phyloP scores from a whole-genome alignment of 2,113 vertebrate species.

The Fulmarus glacialis region DNA sequence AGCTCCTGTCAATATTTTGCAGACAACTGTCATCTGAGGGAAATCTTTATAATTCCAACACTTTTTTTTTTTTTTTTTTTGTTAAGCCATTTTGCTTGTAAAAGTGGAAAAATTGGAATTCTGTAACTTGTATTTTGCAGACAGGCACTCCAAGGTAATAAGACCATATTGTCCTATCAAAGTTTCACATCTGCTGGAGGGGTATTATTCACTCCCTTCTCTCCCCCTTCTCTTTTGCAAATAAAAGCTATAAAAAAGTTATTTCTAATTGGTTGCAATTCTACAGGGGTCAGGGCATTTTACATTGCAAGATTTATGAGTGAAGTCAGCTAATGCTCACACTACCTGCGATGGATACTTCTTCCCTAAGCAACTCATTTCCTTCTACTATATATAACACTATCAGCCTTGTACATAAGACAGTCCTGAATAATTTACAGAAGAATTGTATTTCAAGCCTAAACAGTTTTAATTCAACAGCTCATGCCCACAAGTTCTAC shows the following conservation, averaged over 20 bases:
- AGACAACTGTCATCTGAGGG: background rate
- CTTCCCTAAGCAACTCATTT: background rate
- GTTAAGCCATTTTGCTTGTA: background rate
- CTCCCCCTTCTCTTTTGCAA: background rate
- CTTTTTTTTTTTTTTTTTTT: background rate
- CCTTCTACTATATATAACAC: background rate
- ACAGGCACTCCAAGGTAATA: background rate
- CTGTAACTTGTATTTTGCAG: background rate
- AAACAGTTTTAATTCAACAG: background rate
- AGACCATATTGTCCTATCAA: background rate
- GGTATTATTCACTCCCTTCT: background rate
- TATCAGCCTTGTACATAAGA: background rate
- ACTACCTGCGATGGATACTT: background rate
- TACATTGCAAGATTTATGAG: background rate
- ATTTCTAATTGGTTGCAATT: background rate
- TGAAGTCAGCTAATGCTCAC: background rate
- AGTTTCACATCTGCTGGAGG: background rate
- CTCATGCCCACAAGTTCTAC: background rate
- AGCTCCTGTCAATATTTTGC: slow-evolving; percentile 31
- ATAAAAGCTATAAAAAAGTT: background rate
- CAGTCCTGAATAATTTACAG: background rate
- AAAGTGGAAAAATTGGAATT: background rate
- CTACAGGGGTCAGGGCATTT: background rate
- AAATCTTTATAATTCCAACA: background rate
- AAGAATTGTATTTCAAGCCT: background rate